phyloP scores from a whole-genome alignment of 2,888 invertebrate genomes.

The Ptilodon capucinus region DNA sequence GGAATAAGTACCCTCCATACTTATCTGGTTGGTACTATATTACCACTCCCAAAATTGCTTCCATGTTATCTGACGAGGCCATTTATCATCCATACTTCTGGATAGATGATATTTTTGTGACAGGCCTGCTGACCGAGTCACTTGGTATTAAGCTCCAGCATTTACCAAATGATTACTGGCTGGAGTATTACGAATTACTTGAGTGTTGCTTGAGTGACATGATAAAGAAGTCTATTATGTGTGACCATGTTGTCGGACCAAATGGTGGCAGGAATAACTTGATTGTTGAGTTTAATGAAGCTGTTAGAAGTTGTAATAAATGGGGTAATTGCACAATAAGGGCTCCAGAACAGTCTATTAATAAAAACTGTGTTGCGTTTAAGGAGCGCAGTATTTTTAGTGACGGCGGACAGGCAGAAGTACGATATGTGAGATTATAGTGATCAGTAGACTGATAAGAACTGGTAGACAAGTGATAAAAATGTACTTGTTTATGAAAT shows the following conservation, averaged over 20 bases:
- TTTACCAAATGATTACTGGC: slow-evolving; percentile 83
- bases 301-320: slow-evolving; percentile 82
- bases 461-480: background rate
- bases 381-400: slow-evolving; percentile 54
- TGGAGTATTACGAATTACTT: slow-evolving; percentile 87
- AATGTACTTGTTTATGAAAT: background rate
- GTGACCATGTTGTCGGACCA: slow-evolving; percentile 88
- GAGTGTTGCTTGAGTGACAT: slow-evolving; percentile 88
- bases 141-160: slow-evolving; percentile 82
- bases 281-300: slow-evolving; percentile 85
- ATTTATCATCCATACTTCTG: slow-evolving; percentile 88
- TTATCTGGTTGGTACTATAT: slow-evolving; percentile 93
- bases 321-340: slow-evolving; percentile 77
- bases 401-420: slow-evolving; percentile 45
- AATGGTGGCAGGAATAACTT: slow-evolving; percentile 89
- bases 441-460: background rate
- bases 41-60: slow-evolving; percentile 85
- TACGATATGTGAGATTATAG: slow-evolving; percentile 33
- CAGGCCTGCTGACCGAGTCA: slow-evolving; percentile 87
- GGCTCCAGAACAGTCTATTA: slow-evolving; percentile 68
- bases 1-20: slow-evolving; percentile 86
- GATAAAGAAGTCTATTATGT: slow-evolving; percentile 79
- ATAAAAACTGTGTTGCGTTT: slow-evolving; percentile 83
- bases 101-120: slow-evolving; percentile 95
- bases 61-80: slow-evolving; percentile 80